Evolutionary conservation across 2,113 vertebrate species (phyloP).

Genomic region (Phaetusa simplex): DNA sequence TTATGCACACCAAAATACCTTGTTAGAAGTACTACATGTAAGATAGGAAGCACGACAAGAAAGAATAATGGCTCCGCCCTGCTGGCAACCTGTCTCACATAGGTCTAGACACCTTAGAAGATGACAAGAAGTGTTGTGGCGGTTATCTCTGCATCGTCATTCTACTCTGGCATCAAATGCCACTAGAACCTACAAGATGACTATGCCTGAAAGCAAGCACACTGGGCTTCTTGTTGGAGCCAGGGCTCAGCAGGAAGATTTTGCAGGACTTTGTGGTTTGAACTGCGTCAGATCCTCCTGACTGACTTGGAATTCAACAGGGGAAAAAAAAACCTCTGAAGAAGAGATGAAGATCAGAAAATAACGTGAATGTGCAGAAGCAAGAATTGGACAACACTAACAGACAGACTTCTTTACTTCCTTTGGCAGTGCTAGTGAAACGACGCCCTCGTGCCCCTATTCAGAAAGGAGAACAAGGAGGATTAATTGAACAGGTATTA

Average conservation of each 20-base stretch:
- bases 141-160: neutral
- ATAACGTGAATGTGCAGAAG: neutral
- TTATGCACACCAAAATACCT: no score
- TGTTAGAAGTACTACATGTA: neutral
- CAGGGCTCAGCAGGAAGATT: neutral
- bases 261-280: neutral
- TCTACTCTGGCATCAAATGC: neutral
- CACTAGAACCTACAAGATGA: neutral
- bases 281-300: neutral
- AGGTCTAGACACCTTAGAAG: neutral
- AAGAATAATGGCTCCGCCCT: neutral
- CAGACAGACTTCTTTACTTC: no score
- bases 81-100: neutral
- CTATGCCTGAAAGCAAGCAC: neutral
- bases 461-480: neutral
- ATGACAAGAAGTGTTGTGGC: neutral
- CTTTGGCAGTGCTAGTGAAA: neutral
- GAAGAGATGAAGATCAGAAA: neutral
- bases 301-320: neutral
- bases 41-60: neutral
- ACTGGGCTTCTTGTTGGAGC: neutral
- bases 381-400: neutral
- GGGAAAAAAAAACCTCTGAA: neutral
- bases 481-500: neutral
- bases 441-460: fast-evolving